Evolutionary conservation across 35 echinoderm and acorn worm genomes (phyloP), one percentile per base, ranked within the genome.

Genomic region (Lytechinus variegatus): DNA sequence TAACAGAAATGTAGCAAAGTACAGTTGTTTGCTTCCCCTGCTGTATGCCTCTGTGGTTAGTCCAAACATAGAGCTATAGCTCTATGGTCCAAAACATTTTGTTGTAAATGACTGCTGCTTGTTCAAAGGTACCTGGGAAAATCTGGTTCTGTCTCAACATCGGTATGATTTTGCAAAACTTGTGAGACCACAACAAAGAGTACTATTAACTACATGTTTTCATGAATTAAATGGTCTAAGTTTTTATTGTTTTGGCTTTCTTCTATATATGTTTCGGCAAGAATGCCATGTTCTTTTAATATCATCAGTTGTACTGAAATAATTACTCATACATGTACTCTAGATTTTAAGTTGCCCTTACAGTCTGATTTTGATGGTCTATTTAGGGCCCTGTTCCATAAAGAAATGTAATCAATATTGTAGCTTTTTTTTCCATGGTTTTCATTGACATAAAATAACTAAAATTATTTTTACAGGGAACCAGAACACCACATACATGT

Each of bases 261-360:
- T 44, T 9, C 24, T 52, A 44, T 44, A 44, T 44, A 44, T 44
- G 33, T 90, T 52, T 28, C 10, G 88, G 88, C 66, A 90, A 90
- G 52, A 51, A 90, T 44, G 52, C 0, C 33, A 52, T 21, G 24
- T 90, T 90, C 33, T 90, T 44, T 90, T 90, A 90, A 51, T 24
- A 79, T 24, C 19, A 79, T 79, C 88, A 90, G 29, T 90, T 90
- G 28, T 90, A 90, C 88, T 90, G 88, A 90, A 90, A 90, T 90
- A 90, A 90, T 52, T 90, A 90, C 88, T 90, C 52, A 54, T 79
- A 24, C 33, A 79, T 24, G 19, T 79, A 24, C 3, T 79, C 8
- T 79, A 24, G 8, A 7, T 19, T 79, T 16, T 24, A 79, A 79
- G 66, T 79, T 8, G n/a, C 21, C 24, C 12, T 71, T 79, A 3